Percentiles rank a stretch among this genome's conserved stretches.
These are phyloP conservation scores for Sceloporus undulatus DNA, from an alignment of 2,113 vertebrate species.

Conservation along the genomic window DNA sequence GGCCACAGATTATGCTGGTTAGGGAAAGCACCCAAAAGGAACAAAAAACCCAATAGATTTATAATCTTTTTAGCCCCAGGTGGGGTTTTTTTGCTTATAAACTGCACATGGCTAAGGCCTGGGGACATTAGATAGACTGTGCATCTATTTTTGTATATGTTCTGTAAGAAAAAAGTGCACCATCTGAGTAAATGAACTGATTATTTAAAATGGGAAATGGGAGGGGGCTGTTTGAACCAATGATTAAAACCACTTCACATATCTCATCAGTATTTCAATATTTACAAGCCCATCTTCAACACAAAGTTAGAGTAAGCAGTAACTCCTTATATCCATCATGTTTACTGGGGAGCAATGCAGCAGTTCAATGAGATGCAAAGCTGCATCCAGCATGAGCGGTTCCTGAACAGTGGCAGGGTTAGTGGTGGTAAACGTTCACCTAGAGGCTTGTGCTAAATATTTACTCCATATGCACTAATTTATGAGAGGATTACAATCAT, in stretches of 20 bases:
- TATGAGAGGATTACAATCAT: not conserved
- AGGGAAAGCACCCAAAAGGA: too few species aligned
- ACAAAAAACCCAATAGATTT: too few species aligned
- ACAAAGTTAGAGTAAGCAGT: not conserved
- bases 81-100: too few species aligned
- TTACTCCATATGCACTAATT: not conserved
- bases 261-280: not conserved
- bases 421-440: not conserved
- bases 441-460: not conserved
- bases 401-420: not conserved
- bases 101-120: too few species aligned
- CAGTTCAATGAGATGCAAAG: not conserved
- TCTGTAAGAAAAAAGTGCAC: too few species aligned
- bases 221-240: too few species aligned
- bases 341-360: not conserved
- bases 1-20: not conserved
- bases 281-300: not conserved
- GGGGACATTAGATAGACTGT: too few species aligned
- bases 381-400: not conserved
- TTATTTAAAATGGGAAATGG: too few species aligned
- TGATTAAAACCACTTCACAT: too few species aligned
- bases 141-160: too few species aligned
- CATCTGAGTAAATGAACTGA: too few species aligned
- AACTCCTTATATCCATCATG: not conserved
- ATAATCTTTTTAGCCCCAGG: too few species aligned